Percentiles rank a stretch among this genome's conserved stretches.
Conservation (phyloP, 2,888 invertebrate genomes). For the Oscheius onirici region DNA sequence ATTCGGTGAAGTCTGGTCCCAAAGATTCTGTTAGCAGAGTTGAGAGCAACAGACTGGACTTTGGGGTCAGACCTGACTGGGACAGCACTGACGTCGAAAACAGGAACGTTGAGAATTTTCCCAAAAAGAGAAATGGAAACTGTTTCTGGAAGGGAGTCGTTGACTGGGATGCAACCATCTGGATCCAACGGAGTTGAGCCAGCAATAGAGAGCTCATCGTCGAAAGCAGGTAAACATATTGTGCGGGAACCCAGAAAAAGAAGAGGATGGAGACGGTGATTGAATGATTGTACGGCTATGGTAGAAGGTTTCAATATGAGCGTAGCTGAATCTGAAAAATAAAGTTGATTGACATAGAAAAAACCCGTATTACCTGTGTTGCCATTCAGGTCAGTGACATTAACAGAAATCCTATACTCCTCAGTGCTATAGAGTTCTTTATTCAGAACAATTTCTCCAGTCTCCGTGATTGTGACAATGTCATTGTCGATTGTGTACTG, state of each 20-base stretch:
- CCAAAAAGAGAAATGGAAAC: not conserved
- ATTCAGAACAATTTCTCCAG: not conserved
- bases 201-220: not conserved
- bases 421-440: not conserved
- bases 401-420: not conserved
- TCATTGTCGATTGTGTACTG: not conserved
- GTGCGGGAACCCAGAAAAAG: not conserved
- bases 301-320: not conserved
- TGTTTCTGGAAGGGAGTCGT: not conserved
- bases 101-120: too few species aligned
- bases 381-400: not conserved
- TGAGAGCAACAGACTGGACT: too few species aligned
- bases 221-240: too few species aligned
- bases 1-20: not conserved
- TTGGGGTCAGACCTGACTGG: too few species aligned
- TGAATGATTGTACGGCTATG: too few species aligned
- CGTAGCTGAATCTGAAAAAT: slow-evolving; percentile 1
- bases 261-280: not conserved
- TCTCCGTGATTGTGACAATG: not conserved
- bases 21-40: not conserved
- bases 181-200: not conserved
- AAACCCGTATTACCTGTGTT: not conserved
- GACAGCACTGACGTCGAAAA: too few species aligned
- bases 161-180: not conserved
- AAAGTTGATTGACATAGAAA: not conserved